Evolutionary conservation across 53 echinoderm and acorn worm genomes (phyloP), one percentile per base, ranked within the genome.

Genomic region (Holothuria leucospilota): DNA sequence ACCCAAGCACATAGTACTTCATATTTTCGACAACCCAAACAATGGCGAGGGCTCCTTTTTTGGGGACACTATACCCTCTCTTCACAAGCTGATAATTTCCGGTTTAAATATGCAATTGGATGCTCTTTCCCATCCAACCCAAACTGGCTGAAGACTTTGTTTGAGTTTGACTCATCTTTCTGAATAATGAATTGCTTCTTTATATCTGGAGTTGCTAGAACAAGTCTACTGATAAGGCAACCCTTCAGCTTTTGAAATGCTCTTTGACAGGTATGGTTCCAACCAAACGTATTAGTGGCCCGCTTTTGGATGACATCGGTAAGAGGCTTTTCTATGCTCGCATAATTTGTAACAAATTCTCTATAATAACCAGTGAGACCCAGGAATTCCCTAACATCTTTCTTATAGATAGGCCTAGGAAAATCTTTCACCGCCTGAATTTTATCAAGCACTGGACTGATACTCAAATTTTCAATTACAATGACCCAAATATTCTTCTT

Each of bases 71-170:
- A 15, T 78, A 78, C 53, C 25, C 52, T n/a, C 13, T 56, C 10
- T 27, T 78, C 78, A 20, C 78, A 20, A 29, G 78, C 23, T 28
- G 52, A 13, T 11, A 78, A 24, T 51, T 78, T 78, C 20, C 78
- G 59, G 52, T 56, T 78, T n/a, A 59, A 42, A 39, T 68, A 82
- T 85, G n/a, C n/a, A n/a, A n/a, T n/a, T n/a, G n/a, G n/a, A n/a
- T n/a, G n/a, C n/a, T n/a, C n/a, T n/a, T n/a, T 10, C n/a, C 85
- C 53, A 21, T 51, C 53, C 6, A 51, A 23, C 34, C 68, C 71
- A 15, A 51, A 10, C 53, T 88, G 88, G 39, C 88, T 69, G 11
- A 88, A 88, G 38, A 28, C 82, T n/a, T n/a, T n/a, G n/a, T n/a
- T 82, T 28, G 26, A 20, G 20, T 88, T 63, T 6, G 40, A 40